Conservation (phyloP, 2,888 invertebrate genomes). For the Seira musarum region DNA sequence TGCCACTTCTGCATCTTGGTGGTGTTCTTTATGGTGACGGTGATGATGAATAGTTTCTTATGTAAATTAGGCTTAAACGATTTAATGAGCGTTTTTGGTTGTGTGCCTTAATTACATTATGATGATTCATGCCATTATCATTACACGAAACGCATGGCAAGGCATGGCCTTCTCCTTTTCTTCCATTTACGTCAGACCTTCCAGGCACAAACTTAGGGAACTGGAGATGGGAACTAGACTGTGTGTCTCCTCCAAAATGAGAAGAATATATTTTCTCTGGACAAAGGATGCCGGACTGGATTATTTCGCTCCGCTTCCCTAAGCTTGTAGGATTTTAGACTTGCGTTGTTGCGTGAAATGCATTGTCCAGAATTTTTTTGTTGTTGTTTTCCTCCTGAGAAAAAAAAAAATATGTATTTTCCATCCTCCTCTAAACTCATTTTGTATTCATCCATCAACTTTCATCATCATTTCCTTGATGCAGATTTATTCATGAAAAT, state of each 20-base stretch:
- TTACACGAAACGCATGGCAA: too few relatives aligned
- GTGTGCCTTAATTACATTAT: slow-evolving; percentile 46
- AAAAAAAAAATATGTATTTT: too few relatives aligned
- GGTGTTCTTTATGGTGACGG: background rate
- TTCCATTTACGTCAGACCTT: too few relatives aligned
- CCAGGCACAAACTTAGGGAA: too few relatives aligned
- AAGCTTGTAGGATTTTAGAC: too few relatives aligned
- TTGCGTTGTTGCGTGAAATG: slow-evolving; percentile 8
- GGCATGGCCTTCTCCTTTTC: too few relatives aligned
- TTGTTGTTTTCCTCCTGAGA: background rate
- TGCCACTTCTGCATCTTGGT: too few relatives aligned
- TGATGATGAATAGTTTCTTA: slow-evolving; percentile 41
- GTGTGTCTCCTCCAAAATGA: too few relatives aligned
- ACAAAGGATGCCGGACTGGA: slow-evolving; percentile 31
- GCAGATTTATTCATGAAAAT: slow-evolving; percentile 35
- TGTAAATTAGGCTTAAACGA: slow-evolving; percentile 46
- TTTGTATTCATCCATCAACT: slow-evolving; percentile 27
- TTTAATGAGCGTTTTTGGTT: slow-evolving; percentile 42
- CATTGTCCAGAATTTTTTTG: background rate
- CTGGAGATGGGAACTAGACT: too few relatives aligned
- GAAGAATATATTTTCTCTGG: too few relatives aligned
- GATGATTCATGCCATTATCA: slow-evolving; percentile 33
- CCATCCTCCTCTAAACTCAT: too few relatives aligned
- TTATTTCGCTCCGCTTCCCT: too few relatives aligned
- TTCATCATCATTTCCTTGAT: slow-evolving; percentile 36